phyloP scores from a whole-genome alignment of 2,113 vertebrate genomes.

The Pedionomus torquatus region DNA sequence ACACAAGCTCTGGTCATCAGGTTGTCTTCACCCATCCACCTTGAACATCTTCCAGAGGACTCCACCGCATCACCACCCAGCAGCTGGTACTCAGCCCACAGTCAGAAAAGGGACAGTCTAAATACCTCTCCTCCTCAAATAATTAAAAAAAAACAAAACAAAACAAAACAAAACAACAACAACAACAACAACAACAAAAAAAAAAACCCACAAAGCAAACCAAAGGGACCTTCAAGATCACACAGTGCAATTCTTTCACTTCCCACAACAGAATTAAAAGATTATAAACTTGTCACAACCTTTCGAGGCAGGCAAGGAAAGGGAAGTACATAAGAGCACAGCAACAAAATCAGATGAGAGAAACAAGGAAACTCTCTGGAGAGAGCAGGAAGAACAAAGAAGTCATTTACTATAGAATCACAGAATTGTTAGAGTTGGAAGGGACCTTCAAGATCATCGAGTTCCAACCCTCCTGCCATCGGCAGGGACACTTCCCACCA shows the following conservation, averaged over 20 bases:
- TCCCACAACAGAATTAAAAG: not conserved
- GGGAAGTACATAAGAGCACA: not conserved
- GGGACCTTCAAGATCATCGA: no score
- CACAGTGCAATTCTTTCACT: not conserved
- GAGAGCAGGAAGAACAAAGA: not conserved
- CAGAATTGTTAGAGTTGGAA: no score
- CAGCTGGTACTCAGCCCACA: not conserved
- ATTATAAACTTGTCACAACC: rapidly evolving
- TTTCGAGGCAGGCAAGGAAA: not conserved
- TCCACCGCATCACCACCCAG: not conserved
- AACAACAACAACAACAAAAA: no score
- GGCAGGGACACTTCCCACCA: no score
- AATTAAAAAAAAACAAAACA: not conserved
- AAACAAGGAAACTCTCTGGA: not conserved
- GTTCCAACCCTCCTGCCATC: no score
- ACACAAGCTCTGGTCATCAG: not conserved
- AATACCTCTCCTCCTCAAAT: not conserved
- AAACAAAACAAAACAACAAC: no score
- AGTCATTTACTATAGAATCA: no score
- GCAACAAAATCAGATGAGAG: not conserved
- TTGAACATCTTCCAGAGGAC: not conserved
- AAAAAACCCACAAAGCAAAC: not conserved
- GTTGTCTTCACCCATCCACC: not conserved
- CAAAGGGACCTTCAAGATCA: not conserved
- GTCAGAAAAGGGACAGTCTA: not conserved